Percentiles rank a stretch among this genome's conserved stretches.
Evolutionary conservation across 2,888 invertebrate species (phyloP).

Genomic region (Acholoe squamosa): DNA sequence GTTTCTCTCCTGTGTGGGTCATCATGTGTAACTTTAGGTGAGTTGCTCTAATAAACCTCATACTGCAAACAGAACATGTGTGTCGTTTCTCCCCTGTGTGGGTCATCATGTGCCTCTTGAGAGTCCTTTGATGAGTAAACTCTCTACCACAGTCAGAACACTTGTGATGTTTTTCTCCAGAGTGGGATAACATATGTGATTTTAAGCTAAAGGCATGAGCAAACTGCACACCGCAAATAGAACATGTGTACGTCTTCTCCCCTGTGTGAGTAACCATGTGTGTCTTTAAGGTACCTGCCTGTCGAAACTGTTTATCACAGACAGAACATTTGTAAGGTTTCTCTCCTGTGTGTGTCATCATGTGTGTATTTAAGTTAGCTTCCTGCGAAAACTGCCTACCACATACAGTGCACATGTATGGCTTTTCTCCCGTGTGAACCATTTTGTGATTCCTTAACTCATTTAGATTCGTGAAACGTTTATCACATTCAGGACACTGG

Average conservation of each 20-base stretch:
- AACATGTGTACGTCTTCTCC: neutral
- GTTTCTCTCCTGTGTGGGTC: constrained; percentile 22
- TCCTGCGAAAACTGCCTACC: neutral
- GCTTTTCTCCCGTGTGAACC: neutral
- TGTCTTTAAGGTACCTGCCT: neutral
- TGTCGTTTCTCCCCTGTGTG: constrained; percentile 13
- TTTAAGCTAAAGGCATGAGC: neutral
- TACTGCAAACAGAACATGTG: neutral
- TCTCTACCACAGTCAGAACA: neutral
- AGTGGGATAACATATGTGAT: neutral
- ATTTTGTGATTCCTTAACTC: neutral
- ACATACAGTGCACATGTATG: neutral
- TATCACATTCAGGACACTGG: neutral
- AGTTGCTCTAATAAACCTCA: neutral
- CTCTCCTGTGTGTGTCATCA: too few species aligned
- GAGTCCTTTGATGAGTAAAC: neutral
- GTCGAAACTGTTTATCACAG: neutral
- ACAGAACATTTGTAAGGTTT: neutral
- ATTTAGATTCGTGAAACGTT: neutral
- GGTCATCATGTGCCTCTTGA: neutral
- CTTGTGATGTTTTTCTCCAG: neutral
- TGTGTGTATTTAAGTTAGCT: too few species aligned
- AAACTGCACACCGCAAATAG: neutral
- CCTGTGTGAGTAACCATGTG: neutral
- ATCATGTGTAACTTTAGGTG: neutral